Percentiles rank a stretch among this genome's conserved stretches.
phyloP scores from a whole-genome alignment of 2,113 vertebrate genomes.

The Lichenostomus cassidix region DNA sequence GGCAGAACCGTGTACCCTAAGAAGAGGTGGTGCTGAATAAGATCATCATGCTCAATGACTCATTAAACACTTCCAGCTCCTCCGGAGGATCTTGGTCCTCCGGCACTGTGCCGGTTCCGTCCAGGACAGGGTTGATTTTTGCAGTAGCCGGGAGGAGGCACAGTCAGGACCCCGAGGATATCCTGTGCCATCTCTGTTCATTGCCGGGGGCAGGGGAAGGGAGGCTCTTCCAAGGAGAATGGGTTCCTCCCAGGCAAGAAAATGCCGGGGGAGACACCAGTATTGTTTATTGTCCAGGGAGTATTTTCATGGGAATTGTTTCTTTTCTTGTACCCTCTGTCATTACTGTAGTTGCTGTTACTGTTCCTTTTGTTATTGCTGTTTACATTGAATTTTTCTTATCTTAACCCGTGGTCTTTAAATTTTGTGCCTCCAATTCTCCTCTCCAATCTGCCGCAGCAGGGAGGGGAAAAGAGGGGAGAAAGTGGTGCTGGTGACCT shows the following conservation, averaged over 20 bases:
- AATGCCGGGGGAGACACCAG: rapidly evolving
- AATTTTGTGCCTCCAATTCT: background rate
- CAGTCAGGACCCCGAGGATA: background rate
- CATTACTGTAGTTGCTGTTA: background rate
- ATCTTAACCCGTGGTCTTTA: background rate
- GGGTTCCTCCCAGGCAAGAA: background rate
- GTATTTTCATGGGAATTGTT: background rate
- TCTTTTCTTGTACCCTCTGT: background rate
- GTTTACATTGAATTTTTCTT: background rate
- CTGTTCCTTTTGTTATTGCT: background rate
- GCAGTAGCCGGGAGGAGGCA: background rate
- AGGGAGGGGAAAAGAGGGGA: background rate
- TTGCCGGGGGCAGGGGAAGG: background rate
- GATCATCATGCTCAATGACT: background rate
- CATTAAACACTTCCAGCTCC: background rate
- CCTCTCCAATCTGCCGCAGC: background rate
- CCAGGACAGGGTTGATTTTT: background rate
- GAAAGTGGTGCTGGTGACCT: background rate
- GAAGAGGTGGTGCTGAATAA: background rate
- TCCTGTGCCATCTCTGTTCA: background rate
- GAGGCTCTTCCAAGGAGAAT: background rate
- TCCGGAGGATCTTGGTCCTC: background rate
- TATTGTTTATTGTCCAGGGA: background rate
- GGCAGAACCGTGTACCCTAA: background rate
- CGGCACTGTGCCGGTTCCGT: rapidly evolving